Base-by-base conservation (phyloP, 2,113 vertebrate genomes). In the Onychostruthus taczanowskii region DNA sequence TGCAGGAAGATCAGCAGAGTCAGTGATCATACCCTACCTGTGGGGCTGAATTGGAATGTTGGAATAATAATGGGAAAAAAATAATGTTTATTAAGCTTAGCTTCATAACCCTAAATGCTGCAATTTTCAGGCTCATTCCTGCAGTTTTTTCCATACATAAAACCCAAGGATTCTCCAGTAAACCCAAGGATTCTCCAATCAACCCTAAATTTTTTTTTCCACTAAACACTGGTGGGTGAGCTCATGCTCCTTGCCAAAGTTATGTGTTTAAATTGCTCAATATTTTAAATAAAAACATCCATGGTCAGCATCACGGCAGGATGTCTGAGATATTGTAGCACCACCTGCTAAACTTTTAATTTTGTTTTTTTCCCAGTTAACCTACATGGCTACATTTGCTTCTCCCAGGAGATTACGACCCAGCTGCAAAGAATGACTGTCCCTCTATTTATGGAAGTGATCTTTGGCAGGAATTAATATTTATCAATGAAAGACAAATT, bases 101-200 rank as follows among this genome's bases (percentile, higher is more conserved):
- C 16, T 43, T 44, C 7, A 6, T 55, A 35, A 56, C 68, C 27
- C 5, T 30, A 23, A 56, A 35, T 46, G 13, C 47, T 56, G 13
- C 11, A 5, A 20, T 37, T 84, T 49, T 6, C 39, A 37, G n/a
- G 13, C 26, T 19, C 2, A 1, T 33, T 64, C 64, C 11, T 78
- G 28, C 4, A 9, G 12, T 4, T 86, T 19, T 47, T 49, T 47
- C 30, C 27, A 27, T 2, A 0, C 6, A 2, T 21, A 9, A 1
- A 55, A 61, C 13, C 18, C 1, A 1, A 47, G 17, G 61, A 33
- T 52, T 64, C 41, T 30, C 10, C 24, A 58, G 5, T 31, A n/a
- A 43, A 37, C 16, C 2, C 1, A 37, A 39, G 35, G 35, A 37
- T 58, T 77, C 39, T 30, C 5, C 24, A 49, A 8, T 28, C 33